Conservation (phyloP, 2,113 vertebrate species). For the Asarcornis scutulata region DNA sequence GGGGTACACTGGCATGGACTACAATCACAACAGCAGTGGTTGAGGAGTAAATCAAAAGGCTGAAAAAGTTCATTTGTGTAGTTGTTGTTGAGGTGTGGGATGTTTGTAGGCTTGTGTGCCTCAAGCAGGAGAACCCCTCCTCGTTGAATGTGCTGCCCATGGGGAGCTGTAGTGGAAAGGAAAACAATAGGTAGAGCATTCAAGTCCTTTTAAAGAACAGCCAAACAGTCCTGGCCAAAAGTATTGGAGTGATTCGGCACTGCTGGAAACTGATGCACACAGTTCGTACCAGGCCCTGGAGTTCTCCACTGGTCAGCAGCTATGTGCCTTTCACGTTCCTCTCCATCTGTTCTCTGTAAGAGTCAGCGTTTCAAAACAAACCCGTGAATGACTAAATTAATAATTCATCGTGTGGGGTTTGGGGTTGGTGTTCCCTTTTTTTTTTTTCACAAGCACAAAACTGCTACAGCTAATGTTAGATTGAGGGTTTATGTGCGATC, state of each 20-base stretch:
- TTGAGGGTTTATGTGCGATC: constrained; percentile 31
- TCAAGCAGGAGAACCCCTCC: neutral
- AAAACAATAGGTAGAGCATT: neutral
- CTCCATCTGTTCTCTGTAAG: neutral
- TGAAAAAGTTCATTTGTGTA: neutral
- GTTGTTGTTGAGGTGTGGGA: neutral
- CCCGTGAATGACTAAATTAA: neutral
- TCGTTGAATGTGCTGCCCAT: neutral
- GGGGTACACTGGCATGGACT: neutral
- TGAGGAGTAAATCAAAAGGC: neutral
- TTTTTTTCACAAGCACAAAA: neutral
- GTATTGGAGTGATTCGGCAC: neutral
- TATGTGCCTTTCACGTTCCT: constrained; percentile 36
- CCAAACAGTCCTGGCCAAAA: neutral
- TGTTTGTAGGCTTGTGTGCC: neutral
- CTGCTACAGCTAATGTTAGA: neutral
- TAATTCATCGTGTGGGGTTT: neutral
- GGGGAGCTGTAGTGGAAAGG: neutral
- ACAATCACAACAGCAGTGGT: neutral
- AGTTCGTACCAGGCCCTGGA: neutral
- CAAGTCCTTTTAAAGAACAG: constrained; percentile 38
- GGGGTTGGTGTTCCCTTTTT: neutral
- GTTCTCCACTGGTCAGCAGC: constrained; percentile 53
- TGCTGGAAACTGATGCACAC: neutral
- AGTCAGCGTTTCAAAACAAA: constrained; percentile 42